These are phyloP conservation scores for Vireo griseus DNA, from an alignment of 2,797 vertebrate genomes.

Conservation along the genomic window DNA sequence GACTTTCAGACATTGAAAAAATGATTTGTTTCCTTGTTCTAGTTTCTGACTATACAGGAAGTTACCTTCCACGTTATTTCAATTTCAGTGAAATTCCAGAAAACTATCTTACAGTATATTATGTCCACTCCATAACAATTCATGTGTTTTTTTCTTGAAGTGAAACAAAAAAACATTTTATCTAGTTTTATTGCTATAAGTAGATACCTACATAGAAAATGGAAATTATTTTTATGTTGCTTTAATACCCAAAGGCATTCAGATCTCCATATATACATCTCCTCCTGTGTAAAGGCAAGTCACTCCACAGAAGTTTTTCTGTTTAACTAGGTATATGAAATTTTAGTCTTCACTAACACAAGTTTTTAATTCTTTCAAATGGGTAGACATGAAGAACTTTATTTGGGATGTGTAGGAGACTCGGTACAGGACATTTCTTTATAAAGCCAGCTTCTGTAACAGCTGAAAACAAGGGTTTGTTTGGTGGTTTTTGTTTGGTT, in stretches of 20 bases:
- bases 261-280: not conserved
- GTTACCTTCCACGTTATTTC: not conserved
- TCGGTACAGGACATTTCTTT: not conserved
- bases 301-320: not conserved
- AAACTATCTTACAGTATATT: not conserved
- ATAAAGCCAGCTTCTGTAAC: not conserved
- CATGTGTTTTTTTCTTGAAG: not conserved
- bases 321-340: not conserved
- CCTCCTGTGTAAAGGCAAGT: not conserved
- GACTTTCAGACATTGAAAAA: not conserved
- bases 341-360: not conserved
- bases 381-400: not conserved
- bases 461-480: not conserved
- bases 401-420: not conserved
- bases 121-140: not conserved
- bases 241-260: not conserved
- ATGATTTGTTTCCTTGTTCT: not conserved
- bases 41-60: not conserved
- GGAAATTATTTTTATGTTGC: not conserved
- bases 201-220: not conserved
- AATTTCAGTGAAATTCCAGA: not conserved
- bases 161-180: not conserved
- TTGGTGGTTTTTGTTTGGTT: not conserved
- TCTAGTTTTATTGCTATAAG: not conserved
- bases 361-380: not conserved